These are phyloP conservation scores for Melanocharis versteri DNA, from an alignment of 2,113 vertebrate genomes.

Conservation along the genomic window DNA sequence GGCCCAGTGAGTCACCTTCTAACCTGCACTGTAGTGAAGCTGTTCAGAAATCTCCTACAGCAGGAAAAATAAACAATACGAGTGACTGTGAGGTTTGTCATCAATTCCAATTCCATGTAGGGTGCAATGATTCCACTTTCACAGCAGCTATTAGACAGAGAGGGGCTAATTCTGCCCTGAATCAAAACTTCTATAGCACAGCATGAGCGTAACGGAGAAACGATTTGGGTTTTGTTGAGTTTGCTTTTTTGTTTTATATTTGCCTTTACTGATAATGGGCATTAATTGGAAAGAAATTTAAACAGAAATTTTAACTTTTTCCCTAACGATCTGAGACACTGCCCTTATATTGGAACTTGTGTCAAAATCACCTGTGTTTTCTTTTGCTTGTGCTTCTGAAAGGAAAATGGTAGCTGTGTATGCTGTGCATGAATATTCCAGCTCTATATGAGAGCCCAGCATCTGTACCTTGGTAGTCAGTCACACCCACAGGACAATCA, in stretches of 20 bases:
- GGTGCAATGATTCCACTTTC: background rate
- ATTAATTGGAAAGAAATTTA: background rate
- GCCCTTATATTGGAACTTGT: background rate
- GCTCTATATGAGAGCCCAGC: background rate
- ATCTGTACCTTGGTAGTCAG: background rate
- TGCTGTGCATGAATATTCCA: background rate
- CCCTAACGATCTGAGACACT: background rate
- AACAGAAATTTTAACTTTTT: background rate
- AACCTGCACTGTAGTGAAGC: background rate
- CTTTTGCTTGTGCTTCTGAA: background rate
- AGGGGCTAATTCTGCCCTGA: background rate
- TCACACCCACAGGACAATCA: background rate
- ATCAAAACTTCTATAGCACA: background rate
- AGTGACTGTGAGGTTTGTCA: background rate
- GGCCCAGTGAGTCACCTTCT: slow-evolving; percentile 12
- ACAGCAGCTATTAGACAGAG: background rate
- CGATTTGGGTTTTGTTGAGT: background rate
- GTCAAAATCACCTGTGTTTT: background rate
- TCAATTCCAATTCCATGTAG: background rate
- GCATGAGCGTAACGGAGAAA: background rate
- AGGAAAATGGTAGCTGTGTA: background rate
- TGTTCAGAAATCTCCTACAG: slow-evolving; percentile 31
- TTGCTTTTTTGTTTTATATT: background rate
- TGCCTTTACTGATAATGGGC: background rate
- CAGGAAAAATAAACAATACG: slow-evolving; percentile 49